Base-by-base conservation (phyloP, 2,113 vertebrate genomes). In the Pavo muticus region DNA sequence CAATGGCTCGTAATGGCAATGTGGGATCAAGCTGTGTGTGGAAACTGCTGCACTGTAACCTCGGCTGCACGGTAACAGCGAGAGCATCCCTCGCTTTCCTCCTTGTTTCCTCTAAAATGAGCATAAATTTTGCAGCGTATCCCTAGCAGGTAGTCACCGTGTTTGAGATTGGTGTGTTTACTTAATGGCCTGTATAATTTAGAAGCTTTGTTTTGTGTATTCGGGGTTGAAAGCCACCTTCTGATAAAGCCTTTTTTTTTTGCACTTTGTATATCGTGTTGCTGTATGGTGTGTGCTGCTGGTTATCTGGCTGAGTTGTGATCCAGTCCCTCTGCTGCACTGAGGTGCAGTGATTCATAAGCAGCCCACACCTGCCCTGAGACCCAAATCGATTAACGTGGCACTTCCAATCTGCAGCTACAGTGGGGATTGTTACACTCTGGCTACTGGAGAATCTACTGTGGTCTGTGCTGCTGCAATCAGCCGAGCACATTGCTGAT, bases 401-500 rank as follows among this genome's bases (percentile, higher is more conserved):
- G 45, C 84, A 85, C 15, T 82, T 94, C 84, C 89, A 92, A 63
- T 93, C 48, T 89, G 59, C 35, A 1, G 29, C 71, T 85, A 87
- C 81, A 79, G 23, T 20, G 59, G 61, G 40, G 68, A n/a, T 61
- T 83, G 57, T 93, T 84, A 87, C 67, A 59, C 40, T 57, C 74
- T 50, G 54, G 54, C 84, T 78, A 40, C 87, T 75, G 74, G 61
- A 89, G 81, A 91, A 87, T 94, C 93, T 92, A 91, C 83, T 78
- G 87, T 72, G 72, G 59, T 87, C 30, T 84, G 44, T 90, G 84
- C 88, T 67, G 76, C 24, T 63, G 87, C 71, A 76, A 76, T 94
- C 91, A 92, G 70, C 67, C 72, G 61, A 91, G 80, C 57, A 25
- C 14, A 42, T 84, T 73, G 35, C 63, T 79, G 91, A 39, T 91